Base-by-base conservation (phyloP, 2,113 vertebrate species). In the Albula glossodonta region DNA sequence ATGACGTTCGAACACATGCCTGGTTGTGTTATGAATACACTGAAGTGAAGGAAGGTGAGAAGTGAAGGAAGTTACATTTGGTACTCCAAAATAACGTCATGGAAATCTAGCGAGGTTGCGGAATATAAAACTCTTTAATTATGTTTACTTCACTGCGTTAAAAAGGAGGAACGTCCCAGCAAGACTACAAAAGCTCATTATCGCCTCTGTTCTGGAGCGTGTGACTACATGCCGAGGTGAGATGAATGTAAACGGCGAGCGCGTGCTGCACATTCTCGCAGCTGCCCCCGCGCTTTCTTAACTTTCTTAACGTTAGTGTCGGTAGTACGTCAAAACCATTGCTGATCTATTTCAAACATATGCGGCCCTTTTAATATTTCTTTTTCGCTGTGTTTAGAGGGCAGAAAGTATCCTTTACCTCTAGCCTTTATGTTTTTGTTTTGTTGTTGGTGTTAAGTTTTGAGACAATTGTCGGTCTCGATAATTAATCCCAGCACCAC, bases 181-280 rank as follows among this genome's bases (percentile, higher is more conserved):
- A 78, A 22, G 52, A 78, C 82, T 41, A 51, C 70, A 31, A 9
- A 41, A 51, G 31, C 87, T 87, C 22, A 57, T 87, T 85, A 85
- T 86, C 80, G 48, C 86, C 82, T 84, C 70, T 82, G 74, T 57
- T 80, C 48, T 82, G 74, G 63, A 79, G 79, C 85, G 81, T 83
- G 77, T 84, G 57, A 25, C 17, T 48, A 84, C 85, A 84, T 7
- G 17, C 15, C 19, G 83, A 81, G 5, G 31, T 70, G 51, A 49
- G 56, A 51, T 49, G 83, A 83, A 53, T 3, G 81, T 82, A 7
- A 63, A 78, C 57, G 13, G 25, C 51, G n/a, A 51, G 22, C 66
- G 31, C 31, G 31, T 41, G 31, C 31, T 41, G 31, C 31, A 41
- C 31, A 41, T 41, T 41, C 31, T 41, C 31, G 31, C 31, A 41